Percentiles rank a stretch among this genome's conserved stretches.
Evolutionary conservation across 2,888 invertebrate species (phyloP).

Genomic region (Choristoneura rosaceana): DNA sequence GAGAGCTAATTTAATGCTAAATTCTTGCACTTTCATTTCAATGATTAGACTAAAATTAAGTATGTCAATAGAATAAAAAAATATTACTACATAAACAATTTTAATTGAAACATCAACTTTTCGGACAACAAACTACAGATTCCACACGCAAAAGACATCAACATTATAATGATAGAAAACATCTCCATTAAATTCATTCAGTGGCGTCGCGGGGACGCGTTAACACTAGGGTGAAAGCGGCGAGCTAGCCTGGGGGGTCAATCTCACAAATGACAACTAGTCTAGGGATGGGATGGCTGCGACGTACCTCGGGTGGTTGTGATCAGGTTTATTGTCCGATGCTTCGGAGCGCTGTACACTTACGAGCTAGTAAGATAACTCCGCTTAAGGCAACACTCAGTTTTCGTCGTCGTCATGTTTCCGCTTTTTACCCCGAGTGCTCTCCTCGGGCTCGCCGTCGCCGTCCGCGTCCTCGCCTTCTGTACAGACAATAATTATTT

Average conservation of each 20-base stretch:
- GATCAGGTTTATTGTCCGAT: conserved; percentile 80
- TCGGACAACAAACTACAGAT: conserved; percentile 83
- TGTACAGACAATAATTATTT: conserved; percentile 47
- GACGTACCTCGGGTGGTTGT: conserved; percentile 58
- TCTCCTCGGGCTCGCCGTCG: conserved; percentile 77
- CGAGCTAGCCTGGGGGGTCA: conserved; percentile 57
- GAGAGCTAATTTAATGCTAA: conserved; percentile 78
- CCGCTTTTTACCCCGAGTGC: conserved; percentile 86
- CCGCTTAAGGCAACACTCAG: conserved; percentile 82
- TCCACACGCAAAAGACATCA: conserved; percentile 77
- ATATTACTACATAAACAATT: conserved; percentile 83
- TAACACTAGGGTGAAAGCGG: conserved; percentile 54
- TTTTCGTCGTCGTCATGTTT: conserved; percentile 86
- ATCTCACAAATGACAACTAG: conserved; percentile 78
- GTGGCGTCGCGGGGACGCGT: conserved; percentile 45
- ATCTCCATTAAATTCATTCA: conserved; percentile 55
- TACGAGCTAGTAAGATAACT: conserved; percentile 82
- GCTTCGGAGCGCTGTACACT: conserved; percentile 83
- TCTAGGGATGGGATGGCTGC: conserved; percentile 63
- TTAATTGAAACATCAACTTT: conserved; percentile 78
- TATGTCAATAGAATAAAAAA: conserved; percentile 78
- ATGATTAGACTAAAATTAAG: conserved; percentile 80
- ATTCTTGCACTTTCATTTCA: conserved; percentile 78
- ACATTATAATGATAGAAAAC: conserved; percentile 65
- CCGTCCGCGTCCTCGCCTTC: conserved; percentile 75